Percentiles rank a stretch among this genome's conserved stretches.
phyloP scores from a whole-genome alignment of 1,140 invertebrate genomes.

The Drosophila lacertosa region DNA sequence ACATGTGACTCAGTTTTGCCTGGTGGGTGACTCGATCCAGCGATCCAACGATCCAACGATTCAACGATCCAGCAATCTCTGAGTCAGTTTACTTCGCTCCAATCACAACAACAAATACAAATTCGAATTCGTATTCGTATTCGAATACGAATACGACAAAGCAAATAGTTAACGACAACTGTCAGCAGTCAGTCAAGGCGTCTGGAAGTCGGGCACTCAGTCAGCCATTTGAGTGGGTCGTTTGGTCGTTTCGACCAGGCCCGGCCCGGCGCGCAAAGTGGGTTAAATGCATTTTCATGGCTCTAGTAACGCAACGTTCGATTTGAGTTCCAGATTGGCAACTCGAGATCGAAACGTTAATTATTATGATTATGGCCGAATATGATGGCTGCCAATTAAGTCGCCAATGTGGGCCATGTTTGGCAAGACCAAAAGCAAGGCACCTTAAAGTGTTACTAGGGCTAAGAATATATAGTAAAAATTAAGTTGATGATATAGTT shows the following conservation, averaged over 20 bases:
- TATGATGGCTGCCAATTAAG: slow-evolving; percentile 7
- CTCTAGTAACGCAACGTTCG: slow-evolving; percentile 13
- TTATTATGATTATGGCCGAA: slow-evolving; percentile 25
- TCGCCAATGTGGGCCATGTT: slow-evolving; percentile 7
- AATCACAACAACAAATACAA: neutral
- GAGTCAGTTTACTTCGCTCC: slow-evolving; percentile 24
- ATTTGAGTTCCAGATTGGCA: slow-evolving; percentile 16
- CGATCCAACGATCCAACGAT: slow-evolving; percentile 16
- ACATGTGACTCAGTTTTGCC: slow-evolving; percentile 32
- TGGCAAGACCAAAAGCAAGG: neutral
- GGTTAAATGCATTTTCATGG: slow-evolving; percentile 68
- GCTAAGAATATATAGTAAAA: neutral
- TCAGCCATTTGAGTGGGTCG: slow-evolving; percentile 24
- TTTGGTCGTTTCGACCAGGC: too few species aligned
- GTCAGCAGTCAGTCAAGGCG: slow-evolving; percentile 22
- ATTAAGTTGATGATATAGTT: neutral
- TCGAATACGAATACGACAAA: neutral
- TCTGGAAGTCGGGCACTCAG: slow-evolving; percentile 5
- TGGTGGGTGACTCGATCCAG: slow-evolving; percentile 10
- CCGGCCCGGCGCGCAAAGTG: slow-evolving; percentile 47
- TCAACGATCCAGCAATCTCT: slow-evolving; percentile 21
- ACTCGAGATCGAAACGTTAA: slow-evolving; percentile 32
- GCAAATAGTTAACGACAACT: slow-evolving; percentile 1
- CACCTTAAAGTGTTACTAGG: neutral
- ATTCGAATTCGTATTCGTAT: slow-evolving; percentile 8